Conservation (phyloP, 2,888 invertebrate species). For the Liopterus haemorrhoidalis region DNA sequence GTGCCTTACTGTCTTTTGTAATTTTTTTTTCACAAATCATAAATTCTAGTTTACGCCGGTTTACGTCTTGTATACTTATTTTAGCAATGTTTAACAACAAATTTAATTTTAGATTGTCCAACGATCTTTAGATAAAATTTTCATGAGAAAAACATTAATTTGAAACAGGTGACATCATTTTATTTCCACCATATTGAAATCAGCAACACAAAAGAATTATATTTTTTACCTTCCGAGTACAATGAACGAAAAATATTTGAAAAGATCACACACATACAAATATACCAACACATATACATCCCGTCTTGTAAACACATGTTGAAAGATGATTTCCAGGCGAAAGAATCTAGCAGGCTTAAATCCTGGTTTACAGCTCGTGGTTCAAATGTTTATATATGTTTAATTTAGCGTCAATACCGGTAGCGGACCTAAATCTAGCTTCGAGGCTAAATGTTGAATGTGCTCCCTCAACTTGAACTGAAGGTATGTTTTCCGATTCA, state of each 20-base stretch:
- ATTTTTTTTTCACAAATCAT: no score
- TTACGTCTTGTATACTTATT: no score
- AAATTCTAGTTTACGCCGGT: no score
- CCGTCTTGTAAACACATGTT: neutral
- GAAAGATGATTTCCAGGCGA: slow-evolving; percentile 21
- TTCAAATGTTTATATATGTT: slow-evolving; percentile 22
- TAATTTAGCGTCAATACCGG: slow-evolving; percentile 22
- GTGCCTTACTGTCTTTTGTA: no score
- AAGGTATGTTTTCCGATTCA: slow-evolving; percentile 35
- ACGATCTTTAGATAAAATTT: no score
- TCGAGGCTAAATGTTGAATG: slow-evolving; percentile 17
- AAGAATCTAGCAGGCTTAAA: slow-evolving; percentile 16
- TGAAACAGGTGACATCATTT: neutral
- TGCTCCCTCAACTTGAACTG: slow-evolving; percentile 22
- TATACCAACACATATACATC: neutral
- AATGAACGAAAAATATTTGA: no score
- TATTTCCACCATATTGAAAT: neutral
- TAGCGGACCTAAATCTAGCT: slow-evolving; percentile 18
- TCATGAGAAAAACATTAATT: neutral
- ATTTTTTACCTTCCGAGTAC: no score
- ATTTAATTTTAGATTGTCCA: no score
- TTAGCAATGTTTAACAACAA: no score
- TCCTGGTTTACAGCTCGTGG: slow-evolving; percentile 1
- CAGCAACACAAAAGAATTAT: no score
- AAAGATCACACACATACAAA: neutral